Base-by-base conservation (phyloP, 2,797 vertebrate genomes). In the Pangasius djambal region DNA sequence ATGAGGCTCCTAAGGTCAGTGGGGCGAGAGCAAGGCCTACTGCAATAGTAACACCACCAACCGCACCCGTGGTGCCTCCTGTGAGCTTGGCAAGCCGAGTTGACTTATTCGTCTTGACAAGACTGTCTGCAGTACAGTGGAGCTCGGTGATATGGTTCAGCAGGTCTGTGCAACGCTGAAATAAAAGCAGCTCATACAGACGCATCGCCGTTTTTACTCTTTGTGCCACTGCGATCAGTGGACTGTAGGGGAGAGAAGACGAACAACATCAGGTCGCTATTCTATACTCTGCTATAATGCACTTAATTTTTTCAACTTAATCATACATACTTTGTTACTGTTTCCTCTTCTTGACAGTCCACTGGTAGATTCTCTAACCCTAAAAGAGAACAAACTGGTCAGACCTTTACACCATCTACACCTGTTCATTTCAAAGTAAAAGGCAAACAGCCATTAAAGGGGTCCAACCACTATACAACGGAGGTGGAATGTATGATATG, bases 41-140 rank as follows among this genome's bases (percentile, higher is more conserved):
- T 1, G 89, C 91, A 31, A 93, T 91, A 0, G 93, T 90, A 6
- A 91, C 90, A 1, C 92, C 92, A 6, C 94, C 94, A 0, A 88
- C 78, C 0, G 88, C 89, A 10, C 85, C 44, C 0, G 93, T 86
- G 22, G 94, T 87, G 1, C 93, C 93, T 16, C 94, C 94, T 1
- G 93, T 93, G 50, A 95, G 93, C 40, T 92, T 94, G 13, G 92
- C 93, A 0, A 94, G 91, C 87, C 91, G 92, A 10, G 92, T 90
- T 22, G 90, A 89, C 82, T 92, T 94, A 65, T 89, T 90, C 20
- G 91, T 85, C 40, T 81, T 83, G 57, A 86, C 67, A 0, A 95
- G 86, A 44, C 91, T 91, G 69, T 92, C 86, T 0, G 93, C 93
- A 2, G 92, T 90, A 88, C 55, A 52, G 55, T 28, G 22, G 16